Evolutionary conservation across 2,888 invertebrate species (phyloP), one percentile per base, ranked within the genome.

Genomic region (Nemurella pictetii): DNA sequence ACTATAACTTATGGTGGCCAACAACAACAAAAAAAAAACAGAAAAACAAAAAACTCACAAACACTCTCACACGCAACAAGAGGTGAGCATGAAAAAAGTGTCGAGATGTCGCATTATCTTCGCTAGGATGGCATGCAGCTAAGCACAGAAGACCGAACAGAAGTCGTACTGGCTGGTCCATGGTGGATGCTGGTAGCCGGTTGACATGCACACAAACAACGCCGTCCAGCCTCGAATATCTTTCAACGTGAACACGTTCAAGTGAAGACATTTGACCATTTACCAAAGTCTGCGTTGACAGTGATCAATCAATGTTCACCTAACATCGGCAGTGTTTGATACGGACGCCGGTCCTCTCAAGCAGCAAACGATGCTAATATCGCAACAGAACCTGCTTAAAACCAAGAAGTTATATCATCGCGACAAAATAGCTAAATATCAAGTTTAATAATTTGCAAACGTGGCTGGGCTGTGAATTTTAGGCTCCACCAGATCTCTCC

Each of bases 1-100:
- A 81, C 80, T 81, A 81, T 35, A 81, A 32, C 35, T 32, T 35
- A 55, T 20, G 20, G 55, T 55, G 3, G 55, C 55, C 55, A 55
- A 55, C 55, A 55, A 20, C n/a, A n/a, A n/a, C n/a, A 74, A 78
- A 78, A 29, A 78, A 0, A n/a, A 27, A 78, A 78, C 78, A 78
- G 15, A 78, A 27, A 78, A 28, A 29, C 27, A 27, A 78, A 28
- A 29, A 27, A 78, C 30, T 78, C 30, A 30, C 78, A 7, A 77
- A 77, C 77, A n/a, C n/a, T n/a, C n/a, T n/a, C n/a, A n/a, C n/a
- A 55, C 55, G 55, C 55, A 55, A 55, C 55, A 55, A 55, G 55
- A 55, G 55, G 55, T 55, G 55, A 55, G 55, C 55, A 55, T 55
- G 55, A 55, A 12, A 55, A 12, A 78, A 29, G 30, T 75, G 29